Conservation (phyloP, 2,888 invertebrate species). For the Megamerina dolium region DNA sequence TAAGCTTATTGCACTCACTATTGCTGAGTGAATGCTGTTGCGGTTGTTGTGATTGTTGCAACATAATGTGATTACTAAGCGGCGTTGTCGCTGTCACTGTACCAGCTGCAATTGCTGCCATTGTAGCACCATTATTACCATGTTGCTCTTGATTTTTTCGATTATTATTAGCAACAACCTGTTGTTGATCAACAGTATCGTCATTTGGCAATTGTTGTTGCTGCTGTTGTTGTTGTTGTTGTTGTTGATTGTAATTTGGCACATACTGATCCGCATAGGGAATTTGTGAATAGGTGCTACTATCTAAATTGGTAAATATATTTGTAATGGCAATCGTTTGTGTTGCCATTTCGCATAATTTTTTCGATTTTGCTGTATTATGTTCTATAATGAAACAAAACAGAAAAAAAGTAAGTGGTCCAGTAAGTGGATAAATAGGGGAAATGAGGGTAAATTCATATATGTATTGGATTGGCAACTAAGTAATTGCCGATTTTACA, state of each 20-base stretch:
- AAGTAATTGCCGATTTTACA: too few relatives aligned
- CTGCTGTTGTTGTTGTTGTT: constrained; percentile 7
- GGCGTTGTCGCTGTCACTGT: constrained; percentile 15
- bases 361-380: too few relatives aligned
- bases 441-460: too few relatives aligned
- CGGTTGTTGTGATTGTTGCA: too few relatives aligned
- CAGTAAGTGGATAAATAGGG: too few relatives aligned
- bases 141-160: constrained; percentile 45
- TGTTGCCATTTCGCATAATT: constrained; percentile 48
- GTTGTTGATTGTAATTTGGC: constrained; percentile 39
- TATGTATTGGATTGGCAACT: too few relatives aligned
- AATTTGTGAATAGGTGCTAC: constrained; percentile 38
- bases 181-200: constrained; percentile 13
- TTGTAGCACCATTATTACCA: constrained; percentile 3
- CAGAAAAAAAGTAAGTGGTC: neutral
- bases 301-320: constrained; percentile 44
- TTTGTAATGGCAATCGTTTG: constrained; percentile 47
- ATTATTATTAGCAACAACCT: constrained; percentile 45
- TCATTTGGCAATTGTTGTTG: constrained; percentile 14
- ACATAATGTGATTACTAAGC: constrained; percentile 17
- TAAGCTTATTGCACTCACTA: too few relatives aligned
- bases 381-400: constrained; percentile 11
- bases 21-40: too few relatives aligned
- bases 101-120: neutral
- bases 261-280: constrained; percentile 49